Conservation (phyloP, 2,888 invertebrate genomes). For the Phortica okadai region DNA sequence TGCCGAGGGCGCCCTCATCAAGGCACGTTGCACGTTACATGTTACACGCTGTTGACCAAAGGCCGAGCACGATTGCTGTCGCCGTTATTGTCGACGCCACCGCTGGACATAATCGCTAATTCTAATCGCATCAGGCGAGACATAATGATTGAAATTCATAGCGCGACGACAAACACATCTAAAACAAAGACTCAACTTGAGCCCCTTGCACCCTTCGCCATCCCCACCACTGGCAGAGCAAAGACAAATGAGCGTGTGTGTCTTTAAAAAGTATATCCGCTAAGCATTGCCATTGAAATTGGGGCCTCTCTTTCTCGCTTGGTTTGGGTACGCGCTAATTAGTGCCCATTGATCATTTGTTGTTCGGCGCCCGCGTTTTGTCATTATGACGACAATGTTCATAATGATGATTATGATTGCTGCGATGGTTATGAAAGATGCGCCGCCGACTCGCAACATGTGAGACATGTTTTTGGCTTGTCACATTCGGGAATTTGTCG, state of each 20-base stretch:
- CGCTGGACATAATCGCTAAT: conserved; percentile 68
- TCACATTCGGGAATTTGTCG: conserved; percentile 30
- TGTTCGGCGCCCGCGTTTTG: conserved; percentile 53
- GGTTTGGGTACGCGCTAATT: conserved; percentile 65
- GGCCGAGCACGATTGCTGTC: conserved; percentile 5
- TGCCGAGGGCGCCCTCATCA: conserved; percentile 21
- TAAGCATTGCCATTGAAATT: neutral
- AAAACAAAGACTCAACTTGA: conserved; percentile 34
- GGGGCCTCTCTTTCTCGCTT: neutral
- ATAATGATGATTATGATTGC: conserved; percentile 12
- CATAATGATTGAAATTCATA: conserved; percentile 70
- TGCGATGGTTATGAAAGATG: neutral
- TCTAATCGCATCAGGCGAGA: conserved; percentile 59
- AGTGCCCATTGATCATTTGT: conserved; percentile 65
- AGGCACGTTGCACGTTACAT: neutral
- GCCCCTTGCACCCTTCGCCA: neutral
- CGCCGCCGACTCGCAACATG: neutral
- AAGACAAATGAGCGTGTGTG: conserved; percentile 18
- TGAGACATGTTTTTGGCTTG: conserved; percentile 2
- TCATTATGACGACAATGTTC: conserved; percentile 20
- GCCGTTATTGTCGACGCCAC: conserved; percentile 56
- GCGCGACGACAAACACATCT: conserved; percentile 46
- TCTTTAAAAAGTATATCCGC: neutral
- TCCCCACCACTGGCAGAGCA: neutral
- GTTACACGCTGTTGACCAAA: conserved; percentile 34